phyloP scores from a whole-genome alignment of 2,113 vertebrate species.

The Brienomyrus brachyistius region DNA sequence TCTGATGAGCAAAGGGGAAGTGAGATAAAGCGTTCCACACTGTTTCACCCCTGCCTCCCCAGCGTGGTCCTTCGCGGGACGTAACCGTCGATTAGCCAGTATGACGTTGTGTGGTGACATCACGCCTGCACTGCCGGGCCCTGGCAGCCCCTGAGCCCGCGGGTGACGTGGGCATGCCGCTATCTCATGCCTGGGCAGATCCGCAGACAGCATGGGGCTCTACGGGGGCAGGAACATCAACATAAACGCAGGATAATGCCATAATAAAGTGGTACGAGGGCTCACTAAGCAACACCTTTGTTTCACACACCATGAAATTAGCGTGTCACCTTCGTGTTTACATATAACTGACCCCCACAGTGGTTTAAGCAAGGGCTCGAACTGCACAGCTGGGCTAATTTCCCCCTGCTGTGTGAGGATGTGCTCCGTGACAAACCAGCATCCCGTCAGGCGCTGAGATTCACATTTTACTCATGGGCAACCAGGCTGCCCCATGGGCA shows the following conservation, averaged over 20 bases:
- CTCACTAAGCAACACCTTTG: not conserved
- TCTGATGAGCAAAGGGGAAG: conserved; percentile 18
- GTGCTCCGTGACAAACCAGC: not conserved
- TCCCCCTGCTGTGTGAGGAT: not conserved
- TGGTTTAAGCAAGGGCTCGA: not conserved
- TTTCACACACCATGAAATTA: not conserved
- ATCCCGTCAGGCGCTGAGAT: not conserved
- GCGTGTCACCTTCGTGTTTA: not conserved
- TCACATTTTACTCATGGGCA: not conserved
- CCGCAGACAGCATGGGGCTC: not conserved
- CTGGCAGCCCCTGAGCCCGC: not conserved
- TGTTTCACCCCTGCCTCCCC: not conserved
- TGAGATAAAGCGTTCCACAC: not conserved
- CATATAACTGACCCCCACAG: not conserved
- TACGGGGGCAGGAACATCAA: not conserved
- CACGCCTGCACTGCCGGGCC: not conserved
- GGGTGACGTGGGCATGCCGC: not conserved
- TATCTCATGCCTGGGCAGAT: not conserved
- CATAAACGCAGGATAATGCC: not conserved
- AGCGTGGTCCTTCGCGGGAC: not conserved
- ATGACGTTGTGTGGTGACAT: not conserved
- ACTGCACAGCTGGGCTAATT: not conserved
- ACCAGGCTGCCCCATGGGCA: not conserved
- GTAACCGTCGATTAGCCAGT: not conserved
- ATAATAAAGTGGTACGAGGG: not conserved